Percentiles rank a stretch among this genome's conserved stretches.
Evolutionary conservation across 64 coral and sea anemone genomes (phyloP).

Genomic region (Montipora foliosa): DNA sequence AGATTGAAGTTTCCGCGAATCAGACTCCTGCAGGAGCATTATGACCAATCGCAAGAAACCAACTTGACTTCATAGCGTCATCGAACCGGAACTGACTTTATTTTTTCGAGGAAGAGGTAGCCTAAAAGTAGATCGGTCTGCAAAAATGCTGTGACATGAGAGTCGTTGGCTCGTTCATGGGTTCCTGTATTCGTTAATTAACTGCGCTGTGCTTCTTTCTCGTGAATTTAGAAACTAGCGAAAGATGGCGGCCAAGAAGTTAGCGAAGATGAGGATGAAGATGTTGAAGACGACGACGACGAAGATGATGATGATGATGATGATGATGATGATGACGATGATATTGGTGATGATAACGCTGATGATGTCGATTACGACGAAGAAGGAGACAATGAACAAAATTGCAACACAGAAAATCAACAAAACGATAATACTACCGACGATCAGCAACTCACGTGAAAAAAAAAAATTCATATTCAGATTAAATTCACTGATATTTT

Average conservation of each 20-base stretch:
- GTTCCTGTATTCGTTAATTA: too few species aligned
- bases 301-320: background rate
- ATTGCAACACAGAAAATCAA: background rate
- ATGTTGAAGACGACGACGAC: conserved; percentile 3
- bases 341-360: background rate
- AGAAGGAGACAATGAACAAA: background rate
- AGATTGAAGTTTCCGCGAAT: too few species aligned
- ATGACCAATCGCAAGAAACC: too few species aligned
- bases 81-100: too few species aligned
- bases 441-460: conserved; percentile 30
- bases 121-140: too few species aligned
- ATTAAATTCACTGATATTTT: background rate
- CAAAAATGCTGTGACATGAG: too few species aligned
- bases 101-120: too few species aligned
- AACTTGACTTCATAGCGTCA: too few species aligned
- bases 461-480: background rate
- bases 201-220: background rate
- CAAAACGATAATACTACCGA: background rate
- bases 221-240: conserved; percentile 47
- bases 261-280: conserved; percentile 54
- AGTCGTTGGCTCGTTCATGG: too few species aligned
- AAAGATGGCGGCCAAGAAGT: conserved; percentile 56
- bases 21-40: too few species aligned
- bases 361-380: background rate
- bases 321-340: background rate